phyloP scores from a whole-genome alignment of 1,140 invertebrate species.

The Bilobella aurantiaca region DNA sequence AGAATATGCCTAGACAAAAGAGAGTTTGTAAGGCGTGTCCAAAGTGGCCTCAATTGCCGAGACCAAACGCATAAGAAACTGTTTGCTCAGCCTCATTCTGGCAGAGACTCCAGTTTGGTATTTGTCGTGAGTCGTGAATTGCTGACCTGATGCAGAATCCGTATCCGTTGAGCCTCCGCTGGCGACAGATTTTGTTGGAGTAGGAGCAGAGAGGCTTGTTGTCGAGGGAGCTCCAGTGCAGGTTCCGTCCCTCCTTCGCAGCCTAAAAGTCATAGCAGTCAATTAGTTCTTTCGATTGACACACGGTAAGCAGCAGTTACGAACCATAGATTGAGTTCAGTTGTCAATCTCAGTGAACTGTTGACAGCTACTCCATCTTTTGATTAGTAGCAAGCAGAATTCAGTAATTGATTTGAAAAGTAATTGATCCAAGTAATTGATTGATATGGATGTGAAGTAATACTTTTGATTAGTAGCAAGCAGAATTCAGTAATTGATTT shows the following conservation, averaged over 20 bases:
- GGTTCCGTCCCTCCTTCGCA: slow-evolving; percentile 42
- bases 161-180: slow-evolving; percentile 45
- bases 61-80: neutral
- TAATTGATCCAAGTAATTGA: no score
- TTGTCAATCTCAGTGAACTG: no score
- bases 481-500: no score
- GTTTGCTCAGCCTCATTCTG: neutral
- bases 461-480: no score
- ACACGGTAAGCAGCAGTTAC: neutral
- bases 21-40: neutral
- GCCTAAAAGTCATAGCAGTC: neutral
- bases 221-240: slow-evolving; percentile 45
- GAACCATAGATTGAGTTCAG: no score
- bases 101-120: no score
- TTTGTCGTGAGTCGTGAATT: no score
- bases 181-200: slow-evolving; percentile 44
- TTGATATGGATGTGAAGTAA: no score
- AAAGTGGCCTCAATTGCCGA: neutral
- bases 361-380: no score
- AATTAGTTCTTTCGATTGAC: neutral
- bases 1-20: slow-evolving; percentile 53
- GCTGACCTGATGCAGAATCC: slow-evolving; percentile 46
- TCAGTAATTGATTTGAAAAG: no score
- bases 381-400: no score
- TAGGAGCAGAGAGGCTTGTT: slow-evolving; percentile 46